Base-by-base conservation (phyloP, 2,113 vertebrate species). In the Ginglymostoma cirratum region DNA sequence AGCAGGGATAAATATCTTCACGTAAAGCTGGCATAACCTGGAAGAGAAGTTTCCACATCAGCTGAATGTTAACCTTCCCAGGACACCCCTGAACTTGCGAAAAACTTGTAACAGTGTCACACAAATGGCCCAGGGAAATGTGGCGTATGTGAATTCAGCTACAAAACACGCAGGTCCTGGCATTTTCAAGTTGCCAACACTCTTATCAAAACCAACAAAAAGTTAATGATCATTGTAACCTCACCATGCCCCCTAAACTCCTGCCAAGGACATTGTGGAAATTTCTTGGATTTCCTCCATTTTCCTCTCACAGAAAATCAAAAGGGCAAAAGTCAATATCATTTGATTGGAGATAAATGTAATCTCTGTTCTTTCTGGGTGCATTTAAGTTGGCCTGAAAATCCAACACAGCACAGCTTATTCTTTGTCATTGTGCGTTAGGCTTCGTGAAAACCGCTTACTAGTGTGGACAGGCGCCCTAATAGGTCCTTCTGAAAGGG, bases 1-100 rank as follows among this genome's bases (percentile, higher is more conserved):
- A 48, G 95, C 95, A 3, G 95, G 95, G 8, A 95, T 95, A 65
- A 52, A 95, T 76, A 95, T 95, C 95, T 52, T 76, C 95, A 95
- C 95, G 10, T 95, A 95, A 21, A 95, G 95, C 45, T 61, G 45
- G 45, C 70, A 76, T 19, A 95, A 38, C 38, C 95, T 95, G 38
- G 70, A 92, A 92, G 52, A 65, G 87, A 92, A 65, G 48, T 17
- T 90, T 65, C 30, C 19, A 34, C 55, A 61, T 65, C 55, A 90
- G n/a, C n/a, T 5, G n/a, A 17, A 17, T 0, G 15, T 42, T 42
- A 83, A 21, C 2, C 5, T 38, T 38, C 87, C 48, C 12, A 55
- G 14, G 87, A 14, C 55, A 7, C 27, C 48, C 87, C 27, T 14
- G 87, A 61, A 83, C 42, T n/a, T 5, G 30, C 52, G 2, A 30